phyloP scores from a whole-genome alignment of 1,140 invertebrate genomes.

The Paraescarpia echinospica region DNA sequence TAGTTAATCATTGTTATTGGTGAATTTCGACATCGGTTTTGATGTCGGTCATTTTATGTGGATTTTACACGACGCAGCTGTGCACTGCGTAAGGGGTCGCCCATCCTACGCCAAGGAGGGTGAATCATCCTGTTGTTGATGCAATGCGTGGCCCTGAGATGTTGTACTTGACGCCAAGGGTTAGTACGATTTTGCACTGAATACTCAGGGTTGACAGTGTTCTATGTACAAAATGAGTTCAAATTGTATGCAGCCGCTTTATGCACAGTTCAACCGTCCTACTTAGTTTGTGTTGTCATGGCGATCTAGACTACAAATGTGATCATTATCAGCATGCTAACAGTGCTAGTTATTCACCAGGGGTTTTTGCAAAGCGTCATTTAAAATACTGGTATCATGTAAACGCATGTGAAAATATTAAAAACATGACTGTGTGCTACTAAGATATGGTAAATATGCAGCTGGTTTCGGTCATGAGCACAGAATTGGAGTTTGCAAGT shows the following conservation, averaged over 20 bases:
- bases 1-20: background rate
- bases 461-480: background rate
- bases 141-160: background rate
- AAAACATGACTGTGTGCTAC: no score
- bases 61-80: background rate
- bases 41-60: background rate
- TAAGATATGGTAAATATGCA: background rate
- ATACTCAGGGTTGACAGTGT: no score
- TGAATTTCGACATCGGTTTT: background rate
- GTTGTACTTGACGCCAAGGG: background rate
- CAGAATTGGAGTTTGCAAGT: background rate
- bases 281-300: background rate
- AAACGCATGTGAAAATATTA: background rate
- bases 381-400: background rate
- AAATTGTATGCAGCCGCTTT: background rate
- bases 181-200: background rate
- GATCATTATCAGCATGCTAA: background rate
- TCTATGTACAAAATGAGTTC: background rate
- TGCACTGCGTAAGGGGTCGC: background rate
- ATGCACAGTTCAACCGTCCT: background rate
- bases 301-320: background rate
- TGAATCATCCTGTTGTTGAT: background rate
- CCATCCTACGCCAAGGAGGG: background rate
- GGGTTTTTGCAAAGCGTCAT: background rate
- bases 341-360: background rate